Percentiles rank a stretch among this genome's conserved stretches.
These are phyloP conservation scores for Nerophis lumbriciformis DNA, from an alignment of 2,113 vertebrate species.

Conservation along the genomic window DNA sequence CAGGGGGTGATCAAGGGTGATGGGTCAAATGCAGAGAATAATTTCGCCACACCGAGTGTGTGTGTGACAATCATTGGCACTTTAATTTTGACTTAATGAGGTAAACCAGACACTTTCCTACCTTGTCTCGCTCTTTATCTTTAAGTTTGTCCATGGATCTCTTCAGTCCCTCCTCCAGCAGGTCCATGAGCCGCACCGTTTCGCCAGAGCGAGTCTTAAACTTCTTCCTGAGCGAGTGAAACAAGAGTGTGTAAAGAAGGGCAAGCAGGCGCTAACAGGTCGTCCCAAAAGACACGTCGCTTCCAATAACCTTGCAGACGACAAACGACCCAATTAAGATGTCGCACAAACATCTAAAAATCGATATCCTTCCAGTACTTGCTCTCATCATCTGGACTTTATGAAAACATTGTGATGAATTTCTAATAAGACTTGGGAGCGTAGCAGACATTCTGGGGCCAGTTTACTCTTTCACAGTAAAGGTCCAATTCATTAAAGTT, in stretches of 20 bases:
- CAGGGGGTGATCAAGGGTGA: no score
- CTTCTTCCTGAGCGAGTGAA: slow-evolving; percentile 82
- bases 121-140: slow-evolving; percentile 95
- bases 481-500: no score
- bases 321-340: slow-evolving; percentile 9
- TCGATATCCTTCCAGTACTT: slow-evolving; percentile 17
- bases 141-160: slow-evolving; percentile 95
- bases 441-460: slow-evolving; percentile 14
- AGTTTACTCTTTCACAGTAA: neutral
- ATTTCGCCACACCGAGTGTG: no score
- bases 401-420: slow-evolving; percentile 42
- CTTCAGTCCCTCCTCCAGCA: slow-evolving; percentile 90
- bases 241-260: neutral
- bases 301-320: slow-evolving; percentile 3
- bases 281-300: slow-evolving; percentile 3
- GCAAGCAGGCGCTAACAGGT: neutral
- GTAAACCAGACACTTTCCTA: slow-evolving; percentile 36
- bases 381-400: slow-evolving; percentile 42
- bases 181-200: slow-evolving; percentile 86
- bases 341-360: slow-evolving; percentile 14
- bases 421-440: slow-evolving; percentile 35
- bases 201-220: slow-evolving; percentile 97
- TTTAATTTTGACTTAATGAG: no score
- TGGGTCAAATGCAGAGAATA: no score
- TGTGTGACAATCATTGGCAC: no score